Evolutionary conservation across 2,113 vertebrate genomes (phyloP).

Genomic region (Empidonax traillii): DNA sequence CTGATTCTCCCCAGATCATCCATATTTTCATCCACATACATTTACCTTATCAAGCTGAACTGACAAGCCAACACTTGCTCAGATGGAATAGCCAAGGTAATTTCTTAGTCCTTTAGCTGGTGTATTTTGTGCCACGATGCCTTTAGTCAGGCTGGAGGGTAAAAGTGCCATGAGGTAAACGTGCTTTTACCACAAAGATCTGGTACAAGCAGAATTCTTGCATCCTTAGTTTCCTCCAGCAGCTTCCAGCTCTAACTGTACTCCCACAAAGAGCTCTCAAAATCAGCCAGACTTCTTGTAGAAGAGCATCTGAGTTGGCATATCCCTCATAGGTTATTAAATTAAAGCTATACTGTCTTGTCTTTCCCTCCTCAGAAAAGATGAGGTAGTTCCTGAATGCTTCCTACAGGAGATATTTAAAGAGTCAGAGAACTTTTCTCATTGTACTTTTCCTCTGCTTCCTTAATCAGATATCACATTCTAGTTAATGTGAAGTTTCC

Average conservation of each 20-base stretch:
- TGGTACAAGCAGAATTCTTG: not conserved
- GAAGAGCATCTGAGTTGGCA: not conserved
- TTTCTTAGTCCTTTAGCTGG: not conserved
- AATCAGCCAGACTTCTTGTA: not conserved
- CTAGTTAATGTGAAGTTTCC: slow-evolving; percentile 18
- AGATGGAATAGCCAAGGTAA: not conserved
- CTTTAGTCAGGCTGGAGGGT: not conserved
- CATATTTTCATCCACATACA: not conserved
- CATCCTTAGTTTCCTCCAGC: not conserved
- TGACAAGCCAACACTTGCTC: not conserved
- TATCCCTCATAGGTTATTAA: not conserved
- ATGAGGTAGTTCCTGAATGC: not conserved
- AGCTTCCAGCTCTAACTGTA: not conserved
- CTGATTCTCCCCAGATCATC: not conserved
- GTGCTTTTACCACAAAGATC: not conserved
- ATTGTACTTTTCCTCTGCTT: not conserved
- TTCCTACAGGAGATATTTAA: slow-evolving; percentile 22
- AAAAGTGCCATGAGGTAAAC: not conserved
- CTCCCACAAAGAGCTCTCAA: not conserved
- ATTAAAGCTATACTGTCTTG: not conserved
- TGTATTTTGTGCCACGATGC: not conserved
- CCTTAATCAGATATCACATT: slow-evolving; percentile 11
- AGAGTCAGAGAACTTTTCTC: not conserved
- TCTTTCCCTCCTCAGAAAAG: not conserved
- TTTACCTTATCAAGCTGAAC: not conserved